Evolutionary conservation across 1,140 invertebrate genomes (phyloP).

Genomic region (Mactra quadrangularis): DNA sequence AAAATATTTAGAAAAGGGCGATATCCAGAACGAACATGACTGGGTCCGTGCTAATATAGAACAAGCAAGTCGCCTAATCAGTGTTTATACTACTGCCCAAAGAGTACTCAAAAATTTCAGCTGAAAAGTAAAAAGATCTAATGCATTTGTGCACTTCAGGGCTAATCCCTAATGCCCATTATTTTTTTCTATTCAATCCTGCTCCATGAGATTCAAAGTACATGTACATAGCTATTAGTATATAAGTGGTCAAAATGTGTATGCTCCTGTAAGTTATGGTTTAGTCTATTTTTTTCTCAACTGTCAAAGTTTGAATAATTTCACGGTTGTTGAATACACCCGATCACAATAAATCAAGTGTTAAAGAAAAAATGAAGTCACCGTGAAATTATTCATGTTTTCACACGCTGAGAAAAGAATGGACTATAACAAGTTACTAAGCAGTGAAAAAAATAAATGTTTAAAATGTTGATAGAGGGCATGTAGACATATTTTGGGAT

Average conservation of each 20-base stretch:
- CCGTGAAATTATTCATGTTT: too few relatives aligned
- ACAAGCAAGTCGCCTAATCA: background rate
- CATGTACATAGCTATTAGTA: too few relatives aligned
- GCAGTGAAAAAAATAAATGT: background rate
- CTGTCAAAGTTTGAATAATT: too few relatives aligned
- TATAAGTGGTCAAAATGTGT: too few relatives aligned
- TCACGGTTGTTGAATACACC: background rate
- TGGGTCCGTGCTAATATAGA: constrained; percentile 17
- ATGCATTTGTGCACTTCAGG: constrained; percentile 15
- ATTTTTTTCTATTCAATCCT: constrained; percentile 6
- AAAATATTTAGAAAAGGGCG: constrained; percentile 45
- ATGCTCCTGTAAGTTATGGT: too few relatives aligned
- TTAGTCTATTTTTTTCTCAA: too few relatives aligned
- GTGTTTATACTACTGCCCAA: constrained; percentile 8
- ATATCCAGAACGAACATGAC: constrained; percentile 39
- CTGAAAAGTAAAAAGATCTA: constrained; percentile 26
- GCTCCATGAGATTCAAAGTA: background rate
- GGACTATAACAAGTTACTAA: background rate
- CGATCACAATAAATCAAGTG: background rate
- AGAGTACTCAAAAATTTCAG: background rate
- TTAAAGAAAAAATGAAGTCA: too few relatives aligned
- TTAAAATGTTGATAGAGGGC: background rate
- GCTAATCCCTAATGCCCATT: constrained; percentile 1
- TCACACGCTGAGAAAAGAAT: too few relatives aligned
- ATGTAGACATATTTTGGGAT: too few relatives aligned